Evolutionary conservation across 2,797 vertebrate genomes (phyloP), one percentile per base, ranked within the genome.

Genomic region (Heterohyrax brucei): DNA sequence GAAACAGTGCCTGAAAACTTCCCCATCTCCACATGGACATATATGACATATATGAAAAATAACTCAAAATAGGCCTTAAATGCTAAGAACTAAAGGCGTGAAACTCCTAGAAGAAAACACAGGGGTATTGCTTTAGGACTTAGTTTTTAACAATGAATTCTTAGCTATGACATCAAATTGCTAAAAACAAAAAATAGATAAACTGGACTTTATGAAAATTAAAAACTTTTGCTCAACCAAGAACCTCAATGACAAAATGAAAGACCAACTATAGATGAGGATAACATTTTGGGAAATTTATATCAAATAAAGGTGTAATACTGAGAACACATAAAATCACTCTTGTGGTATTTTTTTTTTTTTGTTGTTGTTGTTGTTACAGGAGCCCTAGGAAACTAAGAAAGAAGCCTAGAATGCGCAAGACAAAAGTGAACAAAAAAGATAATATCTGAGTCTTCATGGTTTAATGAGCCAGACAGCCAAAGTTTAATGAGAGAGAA

Each of bases 381-480:
- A 18, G 16, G 30, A 70, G 68, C 14, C n/a, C 30, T 33, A 33
- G 68, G 16, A 70, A 70, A 70, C 16, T 70, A 68, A 68, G 68
- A 33, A 12, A 56, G 53, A 33, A 70, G 62, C 9, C 46, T 44
- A 64, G 6, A 30, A 22, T 70, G 13, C 33, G 0, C 19, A 70
- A 46, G 3, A 24, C 3, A 56, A 10, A 10, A 56, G 7, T 83
- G 10, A 75, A 66, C 10, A 70, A 88, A 62, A 33, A 0, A n/a
- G 18, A 2, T 2, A 8, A 4, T 21, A 1, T 62, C 21, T 1
- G 1, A n/a, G 9, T 76, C 22, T 2, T 85, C 19, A 30, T 22
- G 10, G n/a, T 39, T 39, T 39, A 39, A 39, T 39, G 39, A 39
- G 39, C 39, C 39, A 39, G 39, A 2, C 39, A 39, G 39, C 39